phyloP scores from a whole-genome alignment of 2,888 invertebrate species.

The Nysson spinosus region DNA sequence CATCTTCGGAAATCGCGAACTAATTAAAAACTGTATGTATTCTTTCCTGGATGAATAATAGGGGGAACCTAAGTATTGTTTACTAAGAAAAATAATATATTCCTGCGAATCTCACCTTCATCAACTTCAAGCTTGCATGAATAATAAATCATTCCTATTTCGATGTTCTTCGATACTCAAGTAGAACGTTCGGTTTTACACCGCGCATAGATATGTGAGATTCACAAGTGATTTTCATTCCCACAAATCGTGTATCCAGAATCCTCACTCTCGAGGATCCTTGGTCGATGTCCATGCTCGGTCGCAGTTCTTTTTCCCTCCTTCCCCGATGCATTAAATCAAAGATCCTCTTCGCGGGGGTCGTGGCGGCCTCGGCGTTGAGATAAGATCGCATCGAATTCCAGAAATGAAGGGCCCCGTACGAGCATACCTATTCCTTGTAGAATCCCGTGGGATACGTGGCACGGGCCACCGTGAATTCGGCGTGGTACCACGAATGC shows the following conservation, averaged over 20 bases:
- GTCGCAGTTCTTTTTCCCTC: constrained; percentile 31
- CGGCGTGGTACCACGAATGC: constrained; percentile 13
- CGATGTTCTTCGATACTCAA: too few relatives aligned
- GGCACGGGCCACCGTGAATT: constrained; percentile 44
- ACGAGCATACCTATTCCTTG: constrained; percentile 21
- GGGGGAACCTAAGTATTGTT: too few relatives aligned
- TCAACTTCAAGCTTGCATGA: too few relatives aligned
- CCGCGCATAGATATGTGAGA: too few relatives aligned
- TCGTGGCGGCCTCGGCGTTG: constrained; percentile 45
- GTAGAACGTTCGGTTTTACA: too few relatives aligned
- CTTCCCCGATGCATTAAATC: constrained; percentile 60
- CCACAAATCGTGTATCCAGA: constrained; percentile 9
- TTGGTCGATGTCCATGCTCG: constrained; percentile 3
- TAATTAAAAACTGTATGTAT: too few relatives aligned
- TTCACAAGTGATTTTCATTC: not conserved
- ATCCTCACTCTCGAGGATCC: not conserved
- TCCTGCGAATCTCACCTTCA: too few relatives aligned
- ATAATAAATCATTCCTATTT: too few relatives aligned
- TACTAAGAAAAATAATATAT: too few relatives aligned
- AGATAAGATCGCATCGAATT: constrained; percentile 67
- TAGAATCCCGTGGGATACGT: constrained; percentile 23
- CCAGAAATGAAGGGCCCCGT: constrained; percentile 48
- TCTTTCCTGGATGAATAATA: too few relatives aligned
- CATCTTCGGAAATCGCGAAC: too few relatives aligned
- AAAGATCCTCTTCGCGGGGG: constrained; percentile 66